Base-by-base conservation (phyloP, 2,113 vertebrate species). In the Lagenorhynchus albirostris region DNA sequence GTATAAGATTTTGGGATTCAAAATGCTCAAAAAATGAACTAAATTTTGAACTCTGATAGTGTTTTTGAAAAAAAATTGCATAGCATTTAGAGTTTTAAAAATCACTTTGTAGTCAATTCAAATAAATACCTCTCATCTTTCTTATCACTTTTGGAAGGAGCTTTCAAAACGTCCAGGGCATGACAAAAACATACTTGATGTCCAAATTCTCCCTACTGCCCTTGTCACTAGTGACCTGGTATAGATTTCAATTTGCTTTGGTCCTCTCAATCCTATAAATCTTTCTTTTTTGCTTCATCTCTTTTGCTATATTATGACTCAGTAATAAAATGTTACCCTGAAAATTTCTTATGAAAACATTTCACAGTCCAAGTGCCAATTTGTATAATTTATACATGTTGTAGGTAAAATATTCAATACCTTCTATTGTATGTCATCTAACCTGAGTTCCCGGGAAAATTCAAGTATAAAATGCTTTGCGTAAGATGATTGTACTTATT, bases 251-350 rank as follows among this genome's bases (percentile, higher is more conserved):
- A 50, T 71, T 68, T 26, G 9, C 41, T 82, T 62, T 55, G 68
- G 26, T 58, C 11, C 55, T n/a, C 31, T 62, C 21, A 1, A 36
- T 44, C 44, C 7, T 82, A 0, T 33, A 76, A 55, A 41, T 77
- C 53, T 73, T 47, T 89, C 13, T 63, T 25, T 62, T 65, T 84
- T 68, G 8, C 47, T 74, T 93, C 82, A 31, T 80, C 6, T 95
- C 21, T 74, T 85, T 67, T 83, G 15, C 26, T 83, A 11, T 47
- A 26, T 38, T 91, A 50, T 41, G 60, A 89, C 5, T 29, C 55
- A 80, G 17, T 91, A 80, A 94, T 84, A 92, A 94, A 96, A 94
- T 23, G 5, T 50, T 67, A 79, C 89, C 29, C 92, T 90, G 29
- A 95, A 93, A 77, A 74, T 81, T 80, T 97, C 63, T 25, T 68